These are phyloP conservation scores for Ypsolopha scabrella DNA, from an alignment of 2,888 invertebrate genomes.

Conservation along the genomic window DNA sequence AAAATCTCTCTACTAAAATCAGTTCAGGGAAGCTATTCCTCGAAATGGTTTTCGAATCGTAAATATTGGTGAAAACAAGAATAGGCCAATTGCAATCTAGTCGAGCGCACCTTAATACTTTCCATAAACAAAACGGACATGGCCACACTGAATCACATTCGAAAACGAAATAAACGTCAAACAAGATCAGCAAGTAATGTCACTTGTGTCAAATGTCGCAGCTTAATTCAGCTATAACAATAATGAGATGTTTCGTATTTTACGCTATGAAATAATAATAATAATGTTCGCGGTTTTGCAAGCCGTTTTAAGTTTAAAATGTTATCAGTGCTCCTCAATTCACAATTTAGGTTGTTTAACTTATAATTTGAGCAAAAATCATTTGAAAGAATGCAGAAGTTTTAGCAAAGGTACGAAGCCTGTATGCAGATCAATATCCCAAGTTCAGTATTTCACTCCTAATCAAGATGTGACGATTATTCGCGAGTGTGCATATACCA, in stretches of 20 bases:
- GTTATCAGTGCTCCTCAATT: conserved; percentile 46
- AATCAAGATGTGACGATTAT: conserved; percentile 33
- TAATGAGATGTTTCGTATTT: background rate
- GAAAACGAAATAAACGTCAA: too few relatives aligned
- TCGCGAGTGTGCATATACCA: conserved; percentile 48
- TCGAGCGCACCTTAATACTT: too few relatives aligned
- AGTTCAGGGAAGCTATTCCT: too few relatives aligned
- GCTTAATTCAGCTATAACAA: background rate
- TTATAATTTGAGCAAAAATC: conserved; percentile 26
- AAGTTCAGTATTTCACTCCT: conserved; percentile 34
- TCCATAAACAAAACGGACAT: too few relatives aligned
- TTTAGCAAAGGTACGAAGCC: conserved; percentile 13
- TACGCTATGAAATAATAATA: background rate
- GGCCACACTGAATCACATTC: too few relatives aligned
- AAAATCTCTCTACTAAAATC: too few relatives aligned
- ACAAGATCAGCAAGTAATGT: too few relatives aligned
- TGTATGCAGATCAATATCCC: conserved; percentile 41
- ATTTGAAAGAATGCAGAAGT: conserved; percentile 32
- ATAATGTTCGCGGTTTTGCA: background rate
- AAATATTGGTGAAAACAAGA: too few relatives aligned
- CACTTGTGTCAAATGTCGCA: too few relatives aligned
- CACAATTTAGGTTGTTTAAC: conserved; percentile 29
- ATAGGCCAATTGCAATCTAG: too few relatives aligned
- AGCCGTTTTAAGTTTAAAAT: conserved; percentile 23
- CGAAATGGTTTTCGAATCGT: too few relatives aligned